These are phyloP conservation scores for Agrotis puta DNA, from an alignment of 2,888 invertebrate genomes.

Conservation along the genomic window DNA sequence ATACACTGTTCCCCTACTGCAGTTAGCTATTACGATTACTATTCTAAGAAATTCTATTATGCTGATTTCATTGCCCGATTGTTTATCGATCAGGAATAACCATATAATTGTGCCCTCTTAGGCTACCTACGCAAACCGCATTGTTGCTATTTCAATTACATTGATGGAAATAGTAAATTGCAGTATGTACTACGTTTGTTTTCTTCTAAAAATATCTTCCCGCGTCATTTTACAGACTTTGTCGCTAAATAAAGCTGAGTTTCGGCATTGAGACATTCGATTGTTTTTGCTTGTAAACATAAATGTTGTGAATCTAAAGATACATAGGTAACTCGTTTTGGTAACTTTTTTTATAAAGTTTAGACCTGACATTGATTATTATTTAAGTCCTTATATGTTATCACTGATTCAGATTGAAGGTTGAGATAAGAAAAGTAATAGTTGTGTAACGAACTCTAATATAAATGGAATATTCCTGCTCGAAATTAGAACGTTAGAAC, in stretches of 20 bases:
- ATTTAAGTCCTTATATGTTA: slow-evolving; percentile 38
- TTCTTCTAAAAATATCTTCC: slow-evolving; percentile 43
- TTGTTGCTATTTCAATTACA: slow-evolving; percentile 54
- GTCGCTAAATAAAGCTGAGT: slow-evolving; percentile 26
- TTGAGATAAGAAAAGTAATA: slow-evolving; percentile 33
- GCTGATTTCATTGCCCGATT: slow-evolving; percentile 16
- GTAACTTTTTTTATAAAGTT: slow-evolving; percentile 8
- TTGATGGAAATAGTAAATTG: slow-evolving; percentile 50
- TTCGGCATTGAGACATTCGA: slow-evolving; percentile 25
- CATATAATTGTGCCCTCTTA: slow-evolving; percentile 39
- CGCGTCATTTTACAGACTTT: slow-evolving; percentile 33
- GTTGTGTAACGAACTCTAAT: not conserved
- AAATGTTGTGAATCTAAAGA: not conserved
- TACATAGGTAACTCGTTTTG: too few relatives aligned
- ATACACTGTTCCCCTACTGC: too few relatives aligned
- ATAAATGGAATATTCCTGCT: slow-evolving; percentile 12
- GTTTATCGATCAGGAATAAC: slow-evolving; percentile 30
- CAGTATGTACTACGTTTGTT: slow-evolving; percentile 43
- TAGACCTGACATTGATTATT: slow-evolving; percentile 32
- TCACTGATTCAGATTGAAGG: slow-evolving; percentile 38
- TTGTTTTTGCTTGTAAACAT: slow-evolving; percentile 17
- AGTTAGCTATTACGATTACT: not conserved
- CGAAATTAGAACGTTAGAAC: slow-evolving; percentile 30
- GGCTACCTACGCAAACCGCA: slow-evolving; percentile 48
- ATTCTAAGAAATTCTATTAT: slow-evolving; percentile 25